Evolutionary conservation across 2,888 invertebrate species (phyloP).

Genomic region (Stegophylla sp.): DNA sequence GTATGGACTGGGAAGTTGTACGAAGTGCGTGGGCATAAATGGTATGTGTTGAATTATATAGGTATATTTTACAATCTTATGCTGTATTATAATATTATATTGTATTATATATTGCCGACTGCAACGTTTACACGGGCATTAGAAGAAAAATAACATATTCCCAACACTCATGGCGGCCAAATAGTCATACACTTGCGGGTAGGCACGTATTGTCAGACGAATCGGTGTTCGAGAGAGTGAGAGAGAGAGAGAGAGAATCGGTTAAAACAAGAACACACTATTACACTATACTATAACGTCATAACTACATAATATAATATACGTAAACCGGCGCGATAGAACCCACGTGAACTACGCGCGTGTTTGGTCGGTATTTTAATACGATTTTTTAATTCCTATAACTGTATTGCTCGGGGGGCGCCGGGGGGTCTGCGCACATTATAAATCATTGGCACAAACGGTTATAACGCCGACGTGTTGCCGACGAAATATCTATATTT

Average conservation of each 20-base stretch:
- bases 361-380: slow-evolving; percentile 36
- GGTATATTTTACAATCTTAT: not conserved
- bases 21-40: too few species aligned
- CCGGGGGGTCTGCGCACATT: not conserved
- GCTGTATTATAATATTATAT: not conserved
- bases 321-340: not conserved
- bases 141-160: not conserved
- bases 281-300: too few species aligned
- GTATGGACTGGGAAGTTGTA: too few species aligned
- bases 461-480: slow-evolving; percentile 15
- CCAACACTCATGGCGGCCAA: not conserved
- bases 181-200: not conserved
- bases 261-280: too few species aligned
- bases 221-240: not conserved
- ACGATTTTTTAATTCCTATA: slow-evolving; percentile 33
- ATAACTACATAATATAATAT: not conserved
- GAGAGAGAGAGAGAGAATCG: not conserved
- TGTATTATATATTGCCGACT: not conserved
- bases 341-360: not conserved
- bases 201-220: too few species aligned
- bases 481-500: slow-evolving; percentile 53
- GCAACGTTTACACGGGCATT: not conserved
- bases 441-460: slow-evolving; percentile 46
- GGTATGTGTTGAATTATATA: not conserved
- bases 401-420: not conserved